phyloP scores from a whole-genome alignment of 2,797 vertebrate genomes.

The Phataginus tetradactyla region DNA sequence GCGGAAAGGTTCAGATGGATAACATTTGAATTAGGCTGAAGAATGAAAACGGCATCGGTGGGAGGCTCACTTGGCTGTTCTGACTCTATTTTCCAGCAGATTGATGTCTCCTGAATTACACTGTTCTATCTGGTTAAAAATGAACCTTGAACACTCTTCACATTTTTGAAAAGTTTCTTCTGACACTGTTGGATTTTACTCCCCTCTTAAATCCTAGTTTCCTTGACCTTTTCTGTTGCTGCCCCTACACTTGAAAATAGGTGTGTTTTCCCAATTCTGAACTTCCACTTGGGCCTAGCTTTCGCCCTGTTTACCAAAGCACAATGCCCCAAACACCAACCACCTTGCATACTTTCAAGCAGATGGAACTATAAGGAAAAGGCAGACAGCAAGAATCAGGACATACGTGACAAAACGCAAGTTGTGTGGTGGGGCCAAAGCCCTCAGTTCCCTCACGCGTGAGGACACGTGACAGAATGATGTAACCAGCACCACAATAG shows the following conservation, averaged over 20 bases:
- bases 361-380: neutral
- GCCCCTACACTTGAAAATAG: neutral
- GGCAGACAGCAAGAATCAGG: neutral
- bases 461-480: constrained; percentile 46
- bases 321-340: neutral
- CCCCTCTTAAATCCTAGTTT: neutral
- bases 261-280: neutral
- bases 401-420: neutral
- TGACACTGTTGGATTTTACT: neutral
- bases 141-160: neutral
- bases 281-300: neutral
- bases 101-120: neutral
- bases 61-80: neutral
- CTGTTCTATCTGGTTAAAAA: neutral
- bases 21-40: neutral
- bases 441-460: neutral
- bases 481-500: constrained; percentile 37
- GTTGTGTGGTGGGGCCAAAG: neutral
- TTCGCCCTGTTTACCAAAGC: neutral
- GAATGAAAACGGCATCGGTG: neutral
- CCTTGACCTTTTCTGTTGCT: neutral
- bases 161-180: neutral
- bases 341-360: neutral
- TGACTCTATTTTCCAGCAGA: neutral
- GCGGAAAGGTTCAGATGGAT: constrained; percentile 5